A percentile compares a stretch with the other conserved stretches of the same genome.
Conservation (phyloP, 1,140 invertebrate genomes). For the Plectus sambesii region DNA sequence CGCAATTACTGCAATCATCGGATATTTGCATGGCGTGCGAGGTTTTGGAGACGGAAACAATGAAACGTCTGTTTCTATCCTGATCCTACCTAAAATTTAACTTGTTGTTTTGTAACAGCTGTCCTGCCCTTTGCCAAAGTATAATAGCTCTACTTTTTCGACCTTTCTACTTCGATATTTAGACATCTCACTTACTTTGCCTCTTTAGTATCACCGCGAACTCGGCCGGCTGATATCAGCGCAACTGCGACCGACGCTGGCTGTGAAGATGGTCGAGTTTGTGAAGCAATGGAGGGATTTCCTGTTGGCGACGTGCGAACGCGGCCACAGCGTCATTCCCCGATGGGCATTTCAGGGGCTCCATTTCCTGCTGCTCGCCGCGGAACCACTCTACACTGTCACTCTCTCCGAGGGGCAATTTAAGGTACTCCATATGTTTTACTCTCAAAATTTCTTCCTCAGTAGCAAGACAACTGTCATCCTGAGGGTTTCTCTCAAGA, state of each 20-base stretch:
- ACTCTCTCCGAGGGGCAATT: slow-evolving; percentile 6
- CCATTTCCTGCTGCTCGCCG: slow-evolving; percentile 66
- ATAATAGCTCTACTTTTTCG: too few relatives aligned
- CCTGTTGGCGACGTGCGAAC: slow-evolving; percentile 65
- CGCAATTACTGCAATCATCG: too few relatives aligned
- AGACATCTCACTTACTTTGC: slow-evolving; percentile 27
- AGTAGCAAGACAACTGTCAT: neutral
- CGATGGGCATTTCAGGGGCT: slow-evolving; percentile 63
- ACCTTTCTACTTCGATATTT: too few relatives aligned
- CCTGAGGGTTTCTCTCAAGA: slow-evolving; percentile 2
- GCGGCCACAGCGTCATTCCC: slow-evolving; percentile 66
- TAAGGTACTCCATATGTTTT: slow-evolving; percentile 6
- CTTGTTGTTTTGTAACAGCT: too few relatives aligned
- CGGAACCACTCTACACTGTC: slow-evolving; percentile 51
- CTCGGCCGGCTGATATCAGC: slow-evolving; percentile 56
- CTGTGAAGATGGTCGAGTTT: slow-evolving; percentile 58
- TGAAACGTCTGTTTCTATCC: too few relatives aligned
- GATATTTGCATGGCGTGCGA: too few relatives aligned
- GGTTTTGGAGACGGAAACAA: slow-evolving; percentile 2
- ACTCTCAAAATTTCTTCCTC: neutral
- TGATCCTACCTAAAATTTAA: too few relatives aligned
- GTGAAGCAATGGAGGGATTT: slow-evolving; percentile 76
- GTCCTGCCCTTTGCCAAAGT: neutral
- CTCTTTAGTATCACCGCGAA: slow-evolving; percentile 64
- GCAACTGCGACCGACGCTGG: slow-evolving; percentile 45